Base-by-base conservation (phyloP, 2,888 invertebrate genomes). In the Hybos culiciformis region DNA sequence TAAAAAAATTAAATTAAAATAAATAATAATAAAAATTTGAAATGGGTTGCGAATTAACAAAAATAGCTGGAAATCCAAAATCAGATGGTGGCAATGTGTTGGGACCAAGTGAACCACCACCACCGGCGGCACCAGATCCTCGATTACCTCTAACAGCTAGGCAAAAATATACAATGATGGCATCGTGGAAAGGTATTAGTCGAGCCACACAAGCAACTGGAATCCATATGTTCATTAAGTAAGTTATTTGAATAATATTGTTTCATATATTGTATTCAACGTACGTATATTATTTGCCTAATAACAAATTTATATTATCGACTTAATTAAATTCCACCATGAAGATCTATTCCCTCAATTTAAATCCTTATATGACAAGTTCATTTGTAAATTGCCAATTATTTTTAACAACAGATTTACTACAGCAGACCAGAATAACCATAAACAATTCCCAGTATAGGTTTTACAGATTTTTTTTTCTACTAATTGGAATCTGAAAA, bases 151-250 rank as follows among this genome's bases (percentile, higher is more conserved):
- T 90, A 46, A 87, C 83, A 0, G 85, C 84, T 17, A 80, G 82
- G 60, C 88, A 91, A 71, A 87, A 83, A 68, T 91, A 85, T 67
- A 81, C 77, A 53, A 84, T 91, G 73, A 72, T 84, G 50, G 88
- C 90, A 2, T 88, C 87, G 11, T 91, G 91, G 91, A 88, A 86
- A 58, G 90, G 85, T 21, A 90, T 91, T 54, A 80, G 83, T 51
- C 74, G 90, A 51, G 88, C 88, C 12, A 83, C 90, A 77, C 84
- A 86, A 66, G 78, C 82, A 43, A 90, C 90, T 37, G 90, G 90
- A 40, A 79, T 88, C 53, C 80, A 79, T 68, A 91, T 91, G 90
- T 90, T 91, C 66, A 74, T 88, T 66, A 86, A 83, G 90, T 90
- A 70, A 79, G 85, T 80, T 50, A 3, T 19, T 26, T 14, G n/a